These are phyloP conservation scores for Eupeodes luniger DNA, from an alignment of 2,888 invertebrate genomes.

Conservation along the genomic window DNA sequence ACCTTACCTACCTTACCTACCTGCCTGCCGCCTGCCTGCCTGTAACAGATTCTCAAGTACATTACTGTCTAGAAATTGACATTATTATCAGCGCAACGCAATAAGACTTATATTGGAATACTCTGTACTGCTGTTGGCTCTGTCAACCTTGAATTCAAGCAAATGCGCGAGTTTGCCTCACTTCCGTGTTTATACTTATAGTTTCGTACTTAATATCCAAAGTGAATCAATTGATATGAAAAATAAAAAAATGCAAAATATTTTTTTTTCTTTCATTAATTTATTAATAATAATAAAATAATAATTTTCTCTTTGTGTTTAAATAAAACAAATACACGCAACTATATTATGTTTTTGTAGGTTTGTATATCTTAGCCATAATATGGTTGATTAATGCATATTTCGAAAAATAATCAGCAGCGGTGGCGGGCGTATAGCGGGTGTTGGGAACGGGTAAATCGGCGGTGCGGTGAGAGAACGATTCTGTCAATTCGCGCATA, in stretches of 20 bases:
- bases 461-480: background rate
- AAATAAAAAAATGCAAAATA: conserved; percentile 65
- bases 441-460: no score
- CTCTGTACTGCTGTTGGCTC: no score
- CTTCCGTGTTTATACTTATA: conserved; percentile 45
- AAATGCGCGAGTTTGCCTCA: conserved; percentile 40
- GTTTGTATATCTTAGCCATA: conserved; percentile 13
- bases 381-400: conserved; percentile 58
- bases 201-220: conserved; percentile 33
- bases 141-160: conserved; percentile 65
- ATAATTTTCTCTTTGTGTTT: conserved; percentile 43
- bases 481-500: conserved; percentile 71
- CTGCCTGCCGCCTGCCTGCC: background rate
- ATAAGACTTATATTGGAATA: background rate
- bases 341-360: background rate
- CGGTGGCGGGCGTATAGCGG: background rate
- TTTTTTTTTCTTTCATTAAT: conserved; percentile 15
- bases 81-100: conserved; percentile 60
- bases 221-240: conserved; percentile 56
- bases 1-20: conserved; percentile 41
- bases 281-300: conserved; percentile 48
- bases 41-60: conserved; percentile 73
- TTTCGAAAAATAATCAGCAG: conserved; percentile 38
- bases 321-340: conserved; percentile 24
- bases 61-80: conserved; percentile 61